Conservation (phyloP, 30 jellyfish, hydroid and myxozoan species). For the Calvadosia cruxmelitensis region DNA sequence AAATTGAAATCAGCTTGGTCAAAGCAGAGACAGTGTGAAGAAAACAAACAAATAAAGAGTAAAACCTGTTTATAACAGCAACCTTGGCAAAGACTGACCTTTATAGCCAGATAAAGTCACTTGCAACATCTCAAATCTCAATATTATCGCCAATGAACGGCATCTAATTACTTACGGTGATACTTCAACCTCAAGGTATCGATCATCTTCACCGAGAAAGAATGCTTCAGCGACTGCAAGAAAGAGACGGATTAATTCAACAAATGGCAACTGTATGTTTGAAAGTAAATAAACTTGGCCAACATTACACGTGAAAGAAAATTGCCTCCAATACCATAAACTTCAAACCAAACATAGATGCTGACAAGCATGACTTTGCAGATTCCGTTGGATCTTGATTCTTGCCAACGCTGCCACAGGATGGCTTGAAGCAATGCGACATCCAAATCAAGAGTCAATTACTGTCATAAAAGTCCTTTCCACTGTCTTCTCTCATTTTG, state of each 20-base stretch:
- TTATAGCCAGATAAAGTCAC: background rate
- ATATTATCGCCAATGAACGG: background rate
- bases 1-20: too few relatives aligned
- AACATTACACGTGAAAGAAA: too few relatives aligned
- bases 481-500: too few relatives aligned
- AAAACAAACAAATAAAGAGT: background rate
- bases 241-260: background rate
- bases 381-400: too few relatives aligned
- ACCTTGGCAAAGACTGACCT: too few relatives aligned
- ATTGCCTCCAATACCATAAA: background rate
- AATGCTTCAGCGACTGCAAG: constrained; percentile 73
- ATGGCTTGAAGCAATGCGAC: too few relatives aligned
- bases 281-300: too few relatives aligned
- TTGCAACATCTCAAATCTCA: background rate
- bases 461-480: too few relatives aligned
- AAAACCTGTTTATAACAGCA: background rate
- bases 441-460: too few relatives aligned
- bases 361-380: too few relatives aligned
- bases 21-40: background rate
- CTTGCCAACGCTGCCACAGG: too few relatives aligned
- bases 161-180: constrained; percentile 70
- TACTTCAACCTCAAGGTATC: constrained; percentile 75
- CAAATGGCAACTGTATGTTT: too few relatives aligned
- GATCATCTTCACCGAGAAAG: constrained; percentile 63
- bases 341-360: background rate